Base-by-base conservation (phyloP, 1,140 invertebrate species). In the Sitophilus oryzae region DNA sequence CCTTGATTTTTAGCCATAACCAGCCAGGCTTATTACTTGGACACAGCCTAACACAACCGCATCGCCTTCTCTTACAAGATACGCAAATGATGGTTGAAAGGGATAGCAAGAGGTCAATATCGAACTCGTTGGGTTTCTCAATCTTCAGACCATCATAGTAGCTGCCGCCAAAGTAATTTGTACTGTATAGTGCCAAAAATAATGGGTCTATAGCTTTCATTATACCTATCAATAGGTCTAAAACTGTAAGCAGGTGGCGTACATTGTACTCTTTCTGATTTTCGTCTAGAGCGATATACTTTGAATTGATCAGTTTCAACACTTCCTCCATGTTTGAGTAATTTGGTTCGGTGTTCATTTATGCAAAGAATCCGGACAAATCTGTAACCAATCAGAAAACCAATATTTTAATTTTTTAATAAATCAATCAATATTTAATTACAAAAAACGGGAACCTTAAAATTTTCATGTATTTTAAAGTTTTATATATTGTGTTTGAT, bases 61-160 rank as follows among this genome's bases (percentile, higher is more conserved):
- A 51, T 15, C 8, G 22, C 23, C 45, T 22, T 3, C 10, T 16
- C 55, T 30, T 19, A 9, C 22, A 14, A 45, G 55, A 25, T 38
- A 25, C 3, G 42, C 49, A 51, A 8, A 40, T 25, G 15, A 37
- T 25, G 35, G 52, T 60, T 9, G 76, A 76, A 6, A 79, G 52
- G 2, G 66, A 63, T 8, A 79, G 68, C 6, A 78, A 65, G 2
- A 79, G 65, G 64, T 79, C 73, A 56, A 81, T 66, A 65, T 80
- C 78, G 59, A 74, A 80, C 59, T 81, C 79, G 56, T 77, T 72
- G 2, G 78, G 71, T 30, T 69, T 70, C 0, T 71, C 72, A 8
- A 78, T 71, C 63, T 74, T 77, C 11, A 78, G 72, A 4, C 68
- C 69, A 56, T 81, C 78, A 50, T 74, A 78, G 18, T 72, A 77